These are phyloP conservation scores for Parascotia fuliginaria DNA, from an alignment of 2,888 invertebrate genomes.

Conservation along the genomic window DNA sequence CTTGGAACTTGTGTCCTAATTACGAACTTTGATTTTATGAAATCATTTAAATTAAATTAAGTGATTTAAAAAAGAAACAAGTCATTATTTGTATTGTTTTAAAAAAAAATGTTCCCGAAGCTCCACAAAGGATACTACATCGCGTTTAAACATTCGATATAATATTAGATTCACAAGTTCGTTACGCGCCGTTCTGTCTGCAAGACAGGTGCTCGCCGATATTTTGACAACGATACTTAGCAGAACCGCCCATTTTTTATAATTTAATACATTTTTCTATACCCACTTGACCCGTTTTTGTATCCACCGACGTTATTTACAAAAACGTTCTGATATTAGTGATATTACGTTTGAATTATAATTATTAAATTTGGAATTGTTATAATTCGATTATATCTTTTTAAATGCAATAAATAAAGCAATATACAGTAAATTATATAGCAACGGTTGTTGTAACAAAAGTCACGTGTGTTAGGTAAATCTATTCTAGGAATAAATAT, in stretches of 20 bases:
- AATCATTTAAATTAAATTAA: too few species aligned
- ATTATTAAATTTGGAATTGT: conserved; percentile 48
- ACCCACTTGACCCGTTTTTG: conserved; percentile 75
- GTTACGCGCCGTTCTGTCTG: conserved; percentile 78
- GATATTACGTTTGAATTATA: conserved; percentile 52
- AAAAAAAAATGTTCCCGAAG: too few species aligned
- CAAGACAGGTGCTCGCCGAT: conserved; percentile 77
- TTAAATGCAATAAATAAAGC: conserved; percentile 44
- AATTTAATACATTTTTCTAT: conserved; percentile 69
- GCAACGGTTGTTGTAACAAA: conserved; percentile 11
- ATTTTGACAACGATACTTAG: conserved; percentile 84
- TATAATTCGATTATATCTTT: conserved; percentile 46
- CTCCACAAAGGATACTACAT: too few species aligned
- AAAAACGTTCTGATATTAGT: conserved; percentile 57
- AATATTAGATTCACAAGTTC: conserved; percentile 48
- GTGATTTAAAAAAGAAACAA: too few species aligned
- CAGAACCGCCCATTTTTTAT: conserved; percentile 77
- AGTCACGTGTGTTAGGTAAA: conserved; percentile 11
- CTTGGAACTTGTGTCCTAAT: too few species aligned
- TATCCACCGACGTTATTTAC: conserved; percentile 63
- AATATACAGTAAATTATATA: conserved; percentile 14
- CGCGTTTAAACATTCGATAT: background rate
- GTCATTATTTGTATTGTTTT: too few species aligned
- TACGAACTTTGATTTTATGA: too few species aligned
- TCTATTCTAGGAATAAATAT: conserved; percentile 21